These are phyloP conservation scores for Lutraria rhynchaena DNA, from an alignment of 1,140 invertebrate species.

Conservation along the genomic window DNA sequence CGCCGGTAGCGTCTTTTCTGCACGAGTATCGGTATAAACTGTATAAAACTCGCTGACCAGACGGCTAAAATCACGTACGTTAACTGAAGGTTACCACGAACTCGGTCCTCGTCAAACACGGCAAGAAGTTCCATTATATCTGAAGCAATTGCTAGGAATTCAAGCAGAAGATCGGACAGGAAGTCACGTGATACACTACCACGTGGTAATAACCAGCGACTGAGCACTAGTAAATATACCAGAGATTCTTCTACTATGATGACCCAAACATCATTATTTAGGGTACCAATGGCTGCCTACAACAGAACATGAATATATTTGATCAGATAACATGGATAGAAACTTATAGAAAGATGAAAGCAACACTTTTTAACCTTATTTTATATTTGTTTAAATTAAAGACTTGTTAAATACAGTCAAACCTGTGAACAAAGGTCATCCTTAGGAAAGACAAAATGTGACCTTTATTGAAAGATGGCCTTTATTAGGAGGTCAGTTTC, in stretches of 20 bases:
- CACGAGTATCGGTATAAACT: conserved; percentile 79
- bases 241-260: conserved; percentile 90
- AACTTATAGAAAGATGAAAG: no score
- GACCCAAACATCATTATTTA: conserved; percentile 61
- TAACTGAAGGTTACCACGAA: conserved; percentile 57
- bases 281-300: not conserved
- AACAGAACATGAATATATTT: no score
- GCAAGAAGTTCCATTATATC: conserved; percentile 98
- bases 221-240: conserved; percentile 93
- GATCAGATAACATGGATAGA: no score
- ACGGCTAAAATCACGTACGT: conserved; percentile 64
- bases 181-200: conserved; percentile 92
- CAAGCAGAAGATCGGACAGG: conserved; percentile 92
- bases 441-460: no score
- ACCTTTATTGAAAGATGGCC: no score
- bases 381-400: no score
- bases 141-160: conserved; percentile 89
- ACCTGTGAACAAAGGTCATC: no score
- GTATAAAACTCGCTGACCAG: conserved; percentile 91
- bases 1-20: conserved; percentile 34
- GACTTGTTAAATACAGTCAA: no score
- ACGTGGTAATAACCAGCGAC: conserved; percentile 92
- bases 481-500: no score
- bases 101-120: conserved; percentile 86
- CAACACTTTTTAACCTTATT: no score